Evolutionary conservation across 35 echinoderm and acorn worm species (phyloP), one percentile per base, ranked within the genome.

Genomic region (Antedon bifida): DNA sequence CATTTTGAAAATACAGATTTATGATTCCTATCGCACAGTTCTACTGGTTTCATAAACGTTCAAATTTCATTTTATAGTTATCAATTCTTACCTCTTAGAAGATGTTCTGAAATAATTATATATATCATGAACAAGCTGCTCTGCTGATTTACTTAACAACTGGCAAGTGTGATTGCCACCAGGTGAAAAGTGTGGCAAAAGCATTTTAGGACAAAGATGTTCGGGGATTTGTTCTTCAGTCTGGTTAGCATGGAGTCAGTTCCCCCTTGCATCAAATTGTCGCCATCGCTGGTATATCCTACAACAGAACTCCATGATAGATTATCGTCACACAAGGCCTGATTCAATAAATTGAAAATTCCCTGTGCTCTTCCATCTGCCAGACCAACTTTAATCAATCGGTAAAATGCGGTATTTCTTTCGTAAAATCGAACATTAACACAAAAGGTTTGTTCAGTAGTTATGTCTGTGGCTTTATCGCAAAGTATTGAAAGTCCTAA

Each of bases 141-240:
- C 76, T 34, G 84, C 84, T 36, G 84, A 39, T 0, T 86, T 79
- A 23, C 74, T 80, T 34, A 85, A 78, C 34, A 80, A 26, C 32
- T 79, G 79, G 32, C 83, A 29, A 29, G 75, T 32, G 29, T 51
- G 74, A 4, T 75, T 0, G 75, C 84, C 21, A 79, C 84, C 21
- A 86, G 84, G 79, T 86, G 84, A 36, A 86, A 39, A n/a, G n/a
- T n/a, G n/a, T n/a, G n/a, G n/a, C 83, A 85, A 74, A 33, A 85
- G 33, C 74, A 85, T 35, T 85, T 75, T 9, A 76, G 33, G 83
- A 85, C 83, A 34, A 85, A 85, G 23, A 85, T 11, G 34, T 85
- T 85, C 23, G 83, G 83, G 76, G 83, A 51, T 78, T 28, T 74
- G 7, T 30, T 30, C 34, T 75, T 34, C 29, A 85, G 76, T 36